Conservation (phyloP, 2,113 vertebrate genomes). For the Spermophilus dauricus region DNA sequence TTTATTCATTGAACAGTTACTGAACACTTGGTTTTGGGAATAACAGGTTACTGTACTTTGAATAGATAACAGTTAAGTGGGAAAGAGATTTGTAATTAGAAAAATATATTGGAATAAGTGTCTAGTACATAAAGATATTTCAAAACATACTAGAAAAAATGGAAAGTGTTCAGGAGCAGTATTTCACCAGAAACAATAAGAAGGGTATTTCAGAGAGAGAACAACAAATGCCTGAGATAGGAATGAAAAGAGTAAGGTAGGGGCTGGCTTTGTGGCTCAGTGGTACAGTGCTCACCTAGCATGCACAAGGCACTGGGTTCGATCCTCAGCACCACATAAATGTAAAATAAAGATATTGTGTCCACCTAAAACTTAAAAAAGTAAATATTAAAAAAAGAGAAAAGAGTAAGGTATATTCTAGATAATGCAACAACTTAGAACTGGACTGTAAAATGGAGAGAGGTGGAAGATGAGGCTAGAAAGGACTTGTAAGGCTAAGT, state of each 20-base stretch:
- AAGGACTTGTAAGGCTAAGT: not conserved
- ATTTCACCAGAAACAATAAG: slow-evolving; percentile 12
- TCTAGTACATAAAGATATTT: not conserved
- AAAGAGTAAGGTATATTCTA: not conserved
- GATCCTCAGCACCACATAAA: too few species aligned
- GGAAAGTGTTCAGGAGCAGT: not conserved
- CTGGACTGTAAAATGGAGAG: not conserved
- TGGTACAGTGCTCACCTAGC: too few species aligned
- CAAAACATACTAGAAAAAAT: slow-evolving; percentile 46
- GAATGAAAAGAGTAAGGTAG: not conserved
- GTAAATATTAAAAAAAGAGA: not conserved
- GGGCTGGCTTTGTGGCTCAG: too few species aligned
- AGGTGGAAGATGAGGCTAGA: not conserved
- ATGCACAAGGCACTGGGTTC: too few species aligned
- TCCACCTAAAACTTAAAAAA: too few species aligned
- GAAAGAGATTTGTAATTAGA: slow-evolving; percentile 24
- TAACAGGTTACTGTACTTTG: not conserved
- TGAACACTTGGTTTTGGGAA: not conserved
- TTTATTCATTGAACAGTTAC: slow-evolving; percentile 57
- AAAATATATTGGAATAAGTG: slow-evolving; percentile 17
- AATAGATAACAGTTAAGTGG: not conserved
- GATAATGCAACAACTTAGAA: not conserved
- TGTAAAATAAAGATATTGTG: too few species aligned
- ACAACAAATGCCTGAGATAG: not conserved
- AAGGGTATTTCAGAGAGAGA: slow-evolving; percentile 14